These are phyloP conservation scores for Melanostoma mellinum DNA, from an alignment of 2,888 invertebrate species.

Conservation along the genomic window DNA sequence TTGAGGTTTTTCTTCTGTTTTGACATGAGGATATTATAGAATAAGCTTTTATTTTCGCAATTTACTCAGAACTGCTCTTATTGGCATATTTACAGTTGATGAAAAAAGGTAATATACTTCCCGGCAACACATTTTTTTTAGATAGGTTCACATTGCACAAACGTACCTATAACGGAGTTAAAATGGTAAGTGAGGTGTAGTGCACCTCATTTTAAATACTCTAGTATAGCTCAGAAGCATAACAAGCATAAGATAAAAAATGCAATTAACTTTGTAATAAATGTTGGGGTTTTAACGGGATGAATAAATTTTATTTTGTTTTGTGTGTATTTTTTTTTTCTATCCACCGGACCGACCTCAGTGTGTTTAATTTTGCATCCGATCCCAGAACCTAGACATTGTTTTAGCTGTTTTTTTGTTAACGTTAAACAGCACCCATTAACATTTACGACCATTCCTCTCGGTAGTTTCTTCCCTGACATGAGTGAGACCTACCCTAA, in stretches of 20 bases:
- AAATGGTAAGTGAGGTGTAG: no score
- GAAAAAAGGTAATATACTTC: no score
- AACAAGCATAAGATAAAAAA: background rate
- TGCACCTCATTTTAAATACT: no score
- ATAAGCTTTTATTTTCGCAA: no score
- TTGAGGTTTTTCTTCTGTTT: no score
- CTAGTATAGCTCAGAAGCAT: no score
- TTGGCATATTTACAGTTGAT: no score
- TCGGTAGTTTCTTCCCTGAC: constrained; percentile 24
- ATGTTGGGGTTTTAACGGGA: constrained; percentile 12
- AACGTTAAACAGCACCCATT: constrained; percentile 54
- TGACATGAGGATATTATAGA: no score
- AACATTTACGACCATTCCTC: constrained; percentile 64
- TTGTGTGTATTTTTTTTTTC: background rate
- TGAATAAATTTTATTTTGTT: constrained; percentile 4
- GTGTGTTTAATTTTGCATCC: constrained; percentile 51
- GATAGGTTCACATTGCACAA: no score
- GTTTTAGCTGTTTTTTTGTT: constrained; percentile 44
- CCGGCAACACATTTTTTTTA: no score
- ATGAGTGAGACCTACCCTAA: constrained; percentile 36
- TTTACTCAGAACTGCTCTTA: no score
- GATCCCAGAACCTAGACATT: constrained; percentile 39
- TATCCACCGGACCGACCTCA: constrained; percentile 27
- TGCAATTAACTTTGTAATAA: constrained; percentile 36
- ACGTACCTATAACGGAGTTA: no score